Evolutionary conservation across 2,888 invertebrate genomes (phyloP), one percentile per base, ranked within the genome.

Genomic region (Rapana venosa): DNA sequence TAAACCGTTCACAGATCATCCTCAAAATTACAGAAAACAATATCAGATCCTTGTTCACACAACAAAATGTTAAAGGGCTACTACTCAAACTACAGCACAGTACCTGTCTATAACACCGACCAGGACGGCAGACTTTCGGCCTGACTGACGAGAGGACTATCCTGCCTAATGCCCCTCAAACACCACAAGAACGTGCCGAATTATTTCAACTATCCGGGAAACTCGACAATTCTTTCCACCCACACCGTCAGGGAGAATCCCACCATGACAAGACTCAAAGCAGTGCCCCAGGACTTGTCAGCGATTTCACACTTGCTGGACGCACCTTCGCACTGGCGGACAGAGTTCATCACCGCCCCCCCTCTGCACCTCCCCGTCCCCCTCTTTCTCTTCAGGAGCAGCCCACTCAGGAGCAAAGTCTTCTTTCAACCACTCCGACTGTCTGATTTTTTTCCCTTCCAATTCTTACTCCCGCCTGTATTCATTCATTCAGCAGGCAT

Each of bases 281-380:
- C 26, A 15, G 77, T 17, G 5, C 20, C 15, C 15, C 6, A 61
- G 35, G 77, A n/a, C 74, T n/a, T 22, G n/a, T n/a, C 1, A 79
- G 35, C 77, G 32, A 32, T 32, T 79, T 79, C 77, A 74, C 74
- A 74, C 77, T 32, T 32, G 32, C 77, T 79, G 77, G 77, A 35
- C 77, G 77, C 77, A 79, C 77, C 77, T 79, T 79, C 77, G 35
- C 32, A 79, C 77, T 79, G 13, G 77, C 77, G 32, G 35, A 79
- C 35, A 32, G 32, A 79, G 77, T 79, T 79, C 77, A 79, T 79
- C 77, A 30, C 77, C 77, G 77, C 77, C 77, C 20, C 20, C 32
- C 77, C 32, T 32, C 15, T 8, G 0, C 77, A 5, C 32, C 35
- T 32, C 35, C 77, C 32, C 20, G 6, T 13, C 61, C 15, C 13